Base-by-base conservation (phyloP, 2,888 invertebrate species). In the Actias luna region DNA sequence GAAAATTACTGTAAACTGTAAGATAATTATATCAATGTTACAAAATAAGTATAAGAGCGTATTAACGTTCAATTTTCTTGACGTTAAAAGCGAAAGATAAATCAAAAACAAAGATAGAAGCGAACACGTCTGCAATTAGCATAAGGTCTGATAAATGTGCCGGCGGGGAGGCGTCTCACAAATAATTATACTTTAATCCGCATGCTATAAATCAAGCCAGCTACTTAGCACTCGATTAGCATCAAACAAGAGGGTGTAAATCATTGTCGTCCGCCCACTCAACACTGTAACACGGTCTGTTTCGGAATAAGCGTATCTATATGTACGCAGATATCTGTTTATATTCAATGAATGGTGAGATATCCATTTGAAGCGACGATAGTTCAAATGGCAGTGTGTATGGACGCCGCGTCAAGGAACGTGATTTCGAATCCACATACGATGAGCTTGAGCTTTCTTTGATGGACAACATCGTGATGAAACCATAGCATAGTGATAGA, bases 191-290 rank as follows among this genome's bases (percentile, higher is more conserved):
- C 79, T 80, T 82, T 78, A 85, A 85, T 80, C 82, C 79, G 33
- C 5, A 4, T 62, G 73, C 72, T 62, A 82, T 87, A 87, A 87
- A 87, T 87, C 87, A 82, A 78, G 74, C 71, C 61, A 71, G 83
- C 80, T 83, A 81, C 87, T 87, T 83, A 85, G 82, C 80, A 76
- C 78, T 73, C 89, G 89, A 92, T 92, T 92, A 92, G 89, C 91
- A 92, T 92, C 73, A 80, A 85, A 88, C 89, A 88, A 89, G 89
- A 82, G 84, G 71, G 76, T 67, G 83, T 91, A 86, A 84, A 87
- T 88, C 86, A 87, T 83, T 77, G 68, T 63, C 70, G 58, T 73
- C 74, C 77, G 66, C 71, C 72, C 67, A 67, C 68, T 68, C 63
- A 50, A 62, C n/a, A 62, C 67, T 60, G 64, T n/a, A 39, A 39